phyloP scores from a whole-genome alignment of 2,888 invertebrate genomes.

The Polylopha cassiicola region DNA sequence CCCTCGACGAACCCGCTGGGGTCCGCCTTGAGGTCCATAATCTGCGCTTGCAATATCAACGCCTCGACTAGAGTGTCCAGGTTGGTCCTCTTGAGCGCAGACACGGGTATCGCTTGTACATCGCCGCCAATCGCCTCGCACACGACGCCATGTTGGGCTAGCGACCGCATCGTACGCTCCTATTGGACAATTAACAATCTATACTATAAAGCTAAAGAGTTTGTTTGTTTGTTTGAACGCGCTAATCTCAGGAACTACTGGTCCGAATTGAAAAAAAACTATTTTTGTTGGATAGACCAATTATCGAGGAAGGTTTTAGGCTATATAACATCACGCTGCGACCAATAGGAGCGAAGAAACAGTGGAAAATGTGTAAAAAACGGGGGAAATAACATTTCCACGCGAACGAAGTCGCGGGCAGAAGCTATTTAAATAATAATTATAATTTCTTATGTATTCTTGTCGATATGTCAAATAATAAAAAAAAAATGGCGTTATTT shows the following conservation, averaged over 20 bases:
- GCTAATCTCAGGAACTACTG: no score
- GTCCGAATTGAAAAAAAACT: no score
- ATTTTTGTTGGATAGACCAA: no score
- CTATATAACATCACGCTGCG: no score
- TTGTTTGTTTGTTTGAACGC: no score
- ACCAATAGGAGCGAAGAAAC: no score
- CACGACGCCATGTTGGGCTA: slow-evolving; percentile 87
- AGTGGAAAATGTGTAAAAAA: no score
- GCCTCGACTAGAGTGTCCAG: slow-evolving; percentile 88
- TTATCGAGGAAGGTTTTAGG: no score
- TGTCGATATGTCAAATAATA: no score
- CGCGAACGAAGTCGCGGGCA: no score
- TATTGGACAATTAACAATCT: slow-evolving; percentile 39
- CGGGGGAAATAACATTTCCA: no score
- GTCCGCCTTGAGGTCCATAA: slow-evolving; percentile 92
- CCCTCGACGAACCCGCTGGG: slow-evolving; percentile 91
- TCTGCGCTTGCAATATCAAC: slow-evolving; percentile 87
- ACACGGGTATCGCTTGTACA: slow-evolving; percentile 92
- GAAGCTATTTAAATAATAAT: not conserved
- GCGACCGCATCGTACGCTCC: slow-evolving; percentile 84
- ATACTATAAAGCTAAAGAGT: not conserved
- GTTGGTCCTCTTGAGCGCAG: slow-evolving; percentile 91
- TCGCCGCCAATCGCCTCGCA: slow-evolving; percentile 95
- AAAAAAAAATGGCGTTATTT: no score
- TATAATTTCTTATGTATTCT: not conserved